Evolutionary conservation across 2,888 invertebrate species (phyloP).

Genomic region (Malacosoma neustria): DNA sequence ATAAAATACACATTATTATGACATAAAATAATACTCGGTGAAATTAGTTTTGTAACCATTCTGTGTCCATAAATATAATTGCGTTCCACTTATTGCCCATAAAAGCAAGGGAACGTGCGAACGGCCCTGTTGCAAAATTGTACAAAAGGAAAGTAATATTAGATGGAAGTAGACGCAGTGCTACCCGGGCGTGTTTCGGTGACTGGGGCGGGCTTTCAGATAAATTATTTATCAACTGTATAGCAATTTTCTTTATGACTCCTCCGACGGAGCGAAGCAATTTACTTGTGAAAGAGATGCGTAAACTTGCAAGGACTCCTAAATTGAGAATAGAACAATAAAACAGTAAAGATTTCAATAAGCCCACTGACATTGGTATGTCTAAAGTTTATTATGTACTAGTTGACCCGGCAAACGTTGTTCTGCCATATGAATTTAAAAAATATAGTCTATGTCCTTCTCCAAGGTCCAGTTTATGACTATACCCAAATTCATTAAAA

Average conservation of each 20-base stretch:
- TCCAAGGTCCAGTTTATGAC: too few relatives aligned
- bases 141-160: constrained; percentile 74
- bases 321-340: constrained; percentile 65
- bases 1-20: not conserved
- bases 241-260: constrained; percentile 76
- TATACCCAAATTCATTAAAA: too few relatives aligned
- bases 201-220: constrained; percentile 73
- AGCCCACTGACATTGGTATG: constrained; percentile 26
- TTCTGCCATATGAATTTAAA: too few relatives aligned
- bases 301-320: constrained; percentile 69
- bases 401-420: too few relatives aligned
- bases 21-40: constrained; percentile 49
- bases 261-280: constrained; percentile 73
- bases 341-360: constrained; percentile 60
- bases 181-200: constrained; percentile 63
- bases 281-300: constrained; percentile 72
- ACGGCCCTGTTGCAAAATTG: constrained; percentile 72
- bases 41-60: constrained; percentile 71
- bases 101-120: constrained; percentile 72
- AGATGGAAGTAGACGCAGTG: constrained; percentile 60
- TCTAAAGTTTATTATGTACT: not conserved
- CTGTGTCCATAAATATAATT: constrained; percentile 71
- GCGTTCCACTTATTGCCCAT: constrained; percentile 74
- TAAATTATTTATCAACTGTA: constrained; percentile 76
- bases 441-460: too few relatives aligned